Percentiles rank a stretch among this genome's conserved stretches.
These are phyloP conservation scores for Indicator maculatus DNA, from an alignment of 2,113 vertebrate genomes.

Conservation along the genomic window DNA sequence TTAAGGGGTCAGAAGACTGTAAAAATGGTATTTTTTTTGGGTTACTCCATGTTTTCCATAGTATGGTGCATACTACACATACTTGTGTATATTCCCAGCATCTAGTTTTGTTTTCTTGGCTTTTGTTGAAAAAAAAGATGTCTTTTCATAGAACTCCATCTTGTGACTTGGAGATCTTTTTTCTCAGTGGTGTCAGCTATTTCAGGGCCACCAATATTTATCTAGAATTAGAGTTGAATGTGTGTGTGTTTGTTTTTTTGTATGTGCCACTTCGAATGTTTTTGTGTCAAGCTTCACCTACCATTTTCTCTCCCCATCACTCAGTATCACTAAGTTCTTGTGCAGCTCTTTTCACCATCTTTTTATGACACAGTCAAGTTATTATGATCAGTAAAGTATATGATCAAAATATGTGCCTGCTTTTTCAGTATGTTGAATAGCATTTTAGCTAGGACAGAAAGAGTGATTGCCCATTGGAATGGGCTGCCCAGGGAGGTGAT, in stretches of 20 bases:
- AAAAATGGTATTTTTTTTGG: neutral
- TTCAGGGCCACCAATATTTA: neutral
- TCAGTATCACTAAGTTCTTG: neutral
- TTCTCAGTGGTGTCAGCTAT: neutral
- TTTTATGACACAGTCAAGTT: neutral
- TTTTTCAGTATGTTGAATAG: neutral
- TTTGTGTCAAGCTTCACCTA: neutral
- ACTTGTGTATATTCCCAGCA: neutral
- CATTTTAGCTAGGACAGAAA: neutral
- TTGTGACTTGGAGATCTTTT: neutral
- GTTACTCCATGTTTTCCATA: neutral
- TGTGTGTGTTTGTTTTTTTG: neutral
- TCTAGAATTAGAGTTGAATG: neutral
- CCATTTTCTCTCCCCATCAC: neutral
- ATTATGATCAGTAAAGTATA: neutral
- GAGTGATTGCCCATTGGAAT: no score
- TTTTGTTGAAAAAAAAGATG: neutral
- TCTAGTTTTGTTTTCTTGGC: neutral
- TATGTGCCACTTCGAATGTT: rapidly evolving
- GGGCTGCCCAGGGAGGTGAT: no score
- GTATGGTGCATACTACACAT: neutral
- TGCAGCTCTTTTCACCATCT: neutral
- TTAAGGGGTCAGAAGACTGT: neutral
- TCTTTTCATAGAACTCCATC: neutral
- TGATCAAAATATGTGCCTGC: neutral